Evolutionary conservation across 2,113 vertebrate genomes (phyloP).

Genomic region (Halcyon malimbica): DNA sequence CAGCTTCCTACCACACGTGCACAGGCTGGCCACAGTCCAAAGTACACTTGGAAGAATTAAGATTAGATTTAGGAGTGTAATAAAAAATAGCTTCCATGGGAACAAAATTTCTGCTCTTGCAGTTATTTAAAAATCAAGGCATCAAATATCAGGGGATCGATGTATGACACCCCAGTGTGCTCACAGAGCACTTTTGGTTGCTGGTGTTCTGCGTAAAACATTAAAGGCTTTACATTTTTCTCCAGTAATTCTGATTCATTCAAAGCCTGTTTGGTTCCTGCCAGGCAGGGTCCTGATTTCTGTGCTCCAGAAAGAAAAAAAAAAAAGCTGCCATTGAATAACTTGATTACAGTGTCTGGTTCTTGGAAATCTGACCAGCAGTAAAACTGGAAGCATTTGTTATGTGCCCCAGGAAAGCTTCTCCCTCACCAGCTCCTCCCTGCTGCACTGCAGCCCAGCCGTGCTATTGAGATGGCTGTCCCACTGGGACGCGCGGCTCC

Average conservation of each 20-base stretch:
- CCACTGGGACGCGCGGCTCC: not conserved
- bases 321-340: not conserved
- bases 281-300: not conserved
- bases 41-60: slow-evolving; percentile 38
- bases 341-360: not conserved
- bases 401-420: not conserved
- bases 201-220: not conserved
- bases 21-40: slow-evolving; percentile 10
- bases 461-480: not conserved
- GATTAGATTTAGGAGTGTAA: slow-evolving; percentile 17
- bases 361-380: not conserved
- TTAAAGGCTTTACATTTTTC: not conserved
- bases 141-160: not conserved
- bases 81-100: slow-evolving; percentile 26
- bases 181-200: not conserved
- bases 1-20: slow-evolving; percentile 27
- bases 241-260: not conserved
- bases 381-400: not conserved
- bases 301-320: not conserved
- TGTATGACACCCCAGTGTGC: rapidly evolving
- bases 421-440: not conserved
- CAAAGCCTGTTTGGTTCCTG: not conserved
- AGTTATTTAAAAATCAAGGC: not conserved
- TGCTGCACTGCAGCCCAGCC: not conserved
- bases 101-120: not conserved